Conservation (phyloP, 2,888 invertebrate genomes). For the Venusia cambrica region DNA sequence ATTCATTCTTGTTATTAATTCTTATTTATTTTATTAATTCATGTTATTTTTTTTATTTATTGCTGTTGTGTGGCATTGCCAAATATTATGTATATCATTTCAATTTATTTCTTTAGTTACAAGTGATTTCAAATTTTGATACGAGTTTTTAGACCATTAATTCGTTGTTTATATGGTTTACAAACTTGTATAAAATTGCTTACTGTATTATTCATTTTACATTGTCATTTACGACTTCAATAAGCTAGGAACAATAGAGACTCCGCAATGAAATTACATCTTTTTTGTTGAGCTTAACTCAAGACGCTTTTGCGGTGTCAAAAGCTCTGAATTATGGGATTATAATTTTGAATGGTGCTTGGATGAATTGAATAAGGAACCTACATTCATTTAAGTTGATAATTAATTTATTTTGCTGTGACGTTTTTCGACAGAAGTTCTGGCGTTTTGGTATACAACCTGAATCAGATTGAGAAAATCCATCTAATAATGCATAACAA, state of each 20-base stretch:
- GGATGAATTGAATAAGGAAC: conserved; percentile 7
- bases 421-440: too few relatives aligned
- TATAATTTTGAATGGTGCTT: conserved; percentile 10
- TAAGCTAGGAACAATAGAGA: conserved; percentile 32
- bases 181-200: conserved; percentile 2
- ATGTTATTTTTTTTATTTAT: too few relatives aligned
- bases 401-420: too few relatives aligned
- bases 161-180: not conserved
- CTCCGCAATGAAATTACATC: conserved; percentile 29
- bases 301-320: conserved; percentile 17
- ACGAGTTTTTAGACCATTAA: not conserved
- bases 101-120: too few relatives aligned
- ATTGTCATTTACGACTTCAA: conserved; percentile 27
- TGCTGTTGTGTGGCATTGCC: too few relatives aligned
- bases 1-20: too few relatives aligned
- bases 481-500: too few relatives aligned
- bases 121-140: too few relatives aligned
- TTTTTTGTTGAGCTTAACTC: conserved; percentile 25
- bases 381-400: conserved; percentile 5
- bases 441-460: too few relatives aligned
- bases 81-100: too few relatives aligned
- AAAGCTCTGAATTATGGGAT: conserved; percentile 22
- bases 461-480: too few relatives aligned
- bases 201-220: conserved; percentile 7
- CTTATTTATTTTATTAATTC: too few relatives aligned